Percentiles rank a stretch among this genome's conserved stretches.
phyloP scores from a whole-genome alignment of 2,113 vertebrate species.

The Xenopus laevis region DNA sequence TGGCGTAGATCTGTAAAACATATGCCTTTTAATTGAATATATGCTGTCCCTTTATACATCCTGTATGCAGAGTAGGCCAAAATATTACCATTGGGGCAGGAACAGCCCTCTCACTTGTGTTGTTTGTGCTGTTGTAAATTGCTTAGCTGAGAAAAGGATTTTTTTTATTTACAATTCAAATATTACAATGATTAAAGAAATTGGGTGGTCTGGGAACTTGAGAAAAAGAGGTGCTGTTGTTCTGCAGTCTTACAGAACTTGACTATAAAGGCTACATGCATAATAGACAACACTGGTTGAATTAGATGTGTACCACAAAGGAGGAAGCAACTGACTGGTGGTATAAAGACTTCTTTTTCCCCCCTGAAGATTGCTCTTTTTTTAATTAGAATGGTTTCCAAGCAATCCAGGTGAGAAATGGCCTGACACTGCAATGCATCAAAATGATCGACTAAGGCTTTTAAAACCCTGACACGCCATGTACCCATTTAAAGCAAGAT shows the following conservation, averaged over 20 bases:
- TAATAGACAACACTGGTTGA: constrained; percentile 58
- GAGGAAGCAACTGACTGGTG: constrained; percentile 53
- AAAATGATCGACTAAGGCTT: constrained; percentile 65
- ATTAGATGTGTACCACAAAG: constrained; percentile 55
- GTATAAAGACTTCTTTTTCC: constrained; percentile 61
- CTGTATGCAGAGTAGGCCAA: constrained; percentile 9
- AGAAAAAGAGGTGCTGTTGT: constrained; percentile 42
- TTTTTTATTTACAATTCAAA: constrained; percentile 32
- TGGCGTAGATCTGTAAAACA: not conserved
- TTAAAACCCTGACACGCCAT: constrained; percentile 65
- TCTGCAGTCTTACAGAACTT: constrained; percentile 44
- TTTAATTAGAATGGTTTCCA: constrained; percentile 56
- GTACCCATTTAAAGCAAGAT: constrained; percentile 60
- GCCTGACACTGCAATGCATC: constrained; percentile 51
- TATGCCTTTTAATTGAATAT: not conserved
- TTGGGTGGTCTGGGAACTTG: constrained; percentile 23
- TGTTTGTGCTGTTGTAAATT: constrained; percentile 9
- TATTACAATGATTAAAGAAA: constrained; percentile 54
- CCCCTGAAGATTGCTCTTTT: constrained; percentile 55
- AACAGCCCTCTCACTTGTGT: not conserved
- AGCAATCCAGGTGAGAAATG: constrained; percentile 69
- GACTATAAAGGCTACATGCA: constrained; percentile 57
- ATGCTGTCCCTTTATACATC: not conserved
- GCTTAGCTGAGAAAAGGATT: constrained; percentile 19
- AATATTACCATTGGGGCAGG: constrained; percentile 25